A percentile compares a stretch with the other conserved stretches of the same genome.
Conservation (phyloP, 2,888 invertebrate genomes). For the Psococerastis gibbosa region DNA sequence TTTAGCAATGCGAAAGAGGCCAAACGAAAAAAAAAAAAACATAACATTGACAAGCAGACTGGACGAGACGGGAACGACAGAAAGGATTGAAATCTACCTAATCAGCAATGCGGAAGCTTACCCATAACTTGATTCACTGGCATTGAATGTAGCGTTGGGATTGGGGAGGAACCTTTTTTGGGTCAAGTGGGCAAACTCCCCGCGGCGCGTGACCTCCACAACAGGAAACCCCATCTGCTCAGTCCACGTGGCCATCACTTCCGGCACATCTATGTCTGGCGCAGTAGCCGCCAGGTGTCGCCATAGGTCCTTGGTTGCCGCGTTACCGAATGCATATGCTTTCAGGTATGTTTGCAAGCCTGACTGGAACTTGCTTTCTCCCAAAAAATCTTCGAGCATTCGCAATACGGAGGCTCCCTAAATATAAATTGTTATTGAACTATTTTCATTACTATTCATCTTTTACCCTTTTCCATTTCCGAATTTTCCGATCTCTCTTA, state of each 20-base stretch:
- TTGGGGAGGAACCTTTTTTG: slow-evolving; percentile 62
- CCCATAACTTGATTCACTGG: slow-evolving; percentile 26
- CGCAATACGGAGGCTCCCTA: slow-evolving; percentile 72
- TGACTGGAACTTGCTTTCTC: slow-evolving; percentile 44
- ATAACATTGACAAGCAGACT: no score
- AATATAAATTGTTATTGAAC: no score
- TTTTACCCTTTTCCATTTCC: no score
- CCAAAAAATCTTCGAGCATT: slow-evolving; percentile 72
- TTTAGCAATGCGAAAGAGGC: no score
- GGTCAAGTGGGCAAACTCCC: slow-evolving; percentile 32
- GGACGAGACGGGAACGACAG: no score
- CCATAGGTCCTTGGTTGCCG: slow-evolving; percentile 61
- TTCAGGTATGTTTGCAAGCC: slow-evolving; percentile 58
- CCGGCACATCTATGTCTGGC: slow-evolving; percentile 15
- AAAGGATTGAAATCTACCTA: no score
- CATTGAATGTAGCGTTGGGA: slow-evolving; percentile 33
- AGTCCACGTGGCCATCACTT: slow-evolving; percentile 77
- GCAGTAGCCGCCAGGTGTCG: slow-evolving; percentile 31
- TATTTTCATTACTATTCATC: slow-evolving; percentile 9
- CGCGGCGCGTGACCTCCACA: slow-evolving; percentile 34
- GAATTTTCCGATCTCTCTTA: not conserved
- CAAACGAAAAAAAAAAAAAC: no score
- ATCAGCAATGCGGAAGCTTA: no score
- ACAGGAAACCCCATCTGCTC: slow-evolving; percentile 76
- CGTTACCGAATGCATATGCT: slow-evolving; percentile 48